These are phyloP conservation scores for Eupithecia abbreviata DNA, from an alignment of 2,888 invertebrate species.

Conservation along the genomic window DNA sequence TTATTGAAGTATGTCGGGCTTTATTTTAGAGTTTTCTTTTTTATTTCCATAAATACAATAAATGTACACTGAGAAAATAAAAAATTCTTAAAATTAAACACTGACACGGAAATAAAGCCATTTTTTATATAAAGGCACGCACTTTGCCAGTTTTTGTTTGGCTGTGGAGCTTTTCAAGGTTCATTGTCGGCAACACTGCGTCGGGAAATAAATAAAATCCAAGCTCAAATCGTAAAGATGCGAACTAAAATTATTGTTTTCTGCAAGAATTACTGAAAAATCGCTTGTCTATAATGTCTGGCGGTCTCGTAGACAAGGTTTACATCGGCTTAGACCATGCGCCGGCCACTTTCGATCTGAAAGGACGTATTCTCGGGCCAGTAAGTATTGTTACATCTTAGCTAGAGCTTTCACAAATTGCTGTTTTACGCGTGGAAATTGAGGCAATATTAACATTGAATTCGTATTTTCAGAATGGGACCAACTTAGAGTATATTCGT, in stretches of 20 bases:
- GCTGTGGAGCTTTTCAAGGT: not conserved
- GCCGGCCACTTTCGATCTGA: conserved; percentile 89
- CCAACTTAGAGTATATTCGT: conserved; percentile 90
- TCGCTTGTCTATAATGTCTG: conserved; percentile 68
- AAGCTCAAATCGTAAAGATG: conserved; percentile 59
- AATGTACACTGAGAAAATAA: too few species aligned
- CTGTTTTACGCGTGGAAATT: not conserved
- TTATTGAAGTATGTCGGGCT: too few species aligned
- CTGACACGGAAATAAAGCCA: too few species aligned
- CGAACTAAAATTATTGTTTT: conserved; percentile 52
- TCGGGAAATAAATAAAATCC: not conserved
- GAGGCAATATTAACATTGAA: conserved; percentile 7
- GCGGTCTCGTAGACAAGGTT: conserved; percentile 86
- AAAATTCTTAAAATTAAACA: too few species aligned
- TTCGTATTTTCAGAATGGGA: conserved; percentile 80
- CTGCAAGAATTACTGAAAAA: conserved; percentile 47
- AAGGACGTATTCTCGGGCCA: conserved; percentile 88
- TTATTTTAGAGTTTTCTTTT: too few species aligned
- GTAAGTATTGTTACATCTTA: conserved; percentile 60
- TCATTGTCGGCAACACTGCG: not conserved
- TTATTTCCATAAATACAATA: too few species aligned
- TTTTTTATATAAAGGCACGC: too few species aligned
- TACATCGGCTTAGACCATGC: conserved; percentile 91
- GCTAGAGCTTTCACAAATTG: not conserved
- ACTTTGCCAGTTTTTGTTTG: too few species aligned